Evolutionary conservation across 1,140 invertebrate species (phyloP).

Genomic region (Drosophila obscura): DNA sequence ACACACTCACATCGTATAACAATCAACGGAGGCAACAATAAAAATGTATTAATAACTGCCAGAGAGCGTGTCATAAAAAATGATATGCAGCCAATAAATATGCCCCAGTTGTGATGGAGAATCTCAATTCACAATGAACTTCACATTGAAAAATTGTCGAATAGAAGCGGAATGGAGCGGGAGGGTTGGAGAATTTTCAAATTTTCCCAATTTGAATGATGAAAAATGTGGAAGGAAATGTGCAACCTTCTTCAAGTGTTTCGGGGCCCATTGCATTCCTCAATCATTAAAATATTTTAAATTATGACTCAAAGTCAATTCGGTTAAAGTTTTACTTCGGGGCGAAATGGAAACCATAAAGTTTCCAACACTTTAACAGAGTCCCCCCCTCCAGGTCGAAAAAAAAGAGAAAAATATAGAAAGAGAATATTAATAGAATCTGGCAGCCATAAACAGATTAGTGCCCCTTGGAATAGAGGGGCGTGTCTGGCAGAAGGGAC

Average conservation of each 20-base stretch:
- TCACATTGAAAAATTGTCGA: constrained; percentile 42
- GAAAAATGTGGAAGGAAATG: constrained; percentile 70
- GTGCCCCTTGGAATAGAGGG: constrained; percentile 19
- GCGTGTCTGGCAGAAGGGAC: constrained; percentile 4
- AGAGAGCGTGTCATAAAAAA: constrained; percentile 60
- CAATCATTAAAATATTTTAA: constrained; percentile 70
- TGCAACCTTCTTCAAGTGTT: constrained; percentile 46
- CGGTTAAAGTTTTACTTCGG: constrained; percentile 19
- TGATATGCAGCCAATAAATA: constrained; percentile 41
- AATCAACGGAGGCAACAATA: constrained; percentile 65
- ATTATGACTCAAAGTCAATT: constrained; percentile 56
- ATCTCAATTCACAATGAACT: constrained; percentile 44
- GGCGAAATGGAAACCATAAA: constrained; percentile 44
- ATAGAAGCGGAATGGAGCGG: constrained; percentile 4
- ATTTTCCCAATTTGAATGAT: constrained; percentile 63
- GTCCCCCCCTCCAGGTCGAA: not conserved
- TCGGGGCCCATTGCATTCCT: constrained; percentile 36
- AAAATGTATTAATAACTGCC: constrained; percentile 69
- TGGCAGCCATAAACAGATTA: constrained; percentile 75
- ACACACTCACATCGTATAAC: constrained; percentile 53
- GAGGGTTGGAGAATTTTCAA: constrained; percentile 23
- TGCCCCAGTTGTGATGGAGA: constrained; percentile 29
- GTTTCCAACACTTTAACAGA: constrained; percentile 71
- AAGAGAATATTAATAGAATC: constrained; percentile 71
- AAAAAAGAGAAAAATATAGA: no score